These are phyloP conservation scores for Phoeniculus purpureus DNA, from an alignment of 2,797 vertebrate species.

Conservation along the genomic window DNA sequence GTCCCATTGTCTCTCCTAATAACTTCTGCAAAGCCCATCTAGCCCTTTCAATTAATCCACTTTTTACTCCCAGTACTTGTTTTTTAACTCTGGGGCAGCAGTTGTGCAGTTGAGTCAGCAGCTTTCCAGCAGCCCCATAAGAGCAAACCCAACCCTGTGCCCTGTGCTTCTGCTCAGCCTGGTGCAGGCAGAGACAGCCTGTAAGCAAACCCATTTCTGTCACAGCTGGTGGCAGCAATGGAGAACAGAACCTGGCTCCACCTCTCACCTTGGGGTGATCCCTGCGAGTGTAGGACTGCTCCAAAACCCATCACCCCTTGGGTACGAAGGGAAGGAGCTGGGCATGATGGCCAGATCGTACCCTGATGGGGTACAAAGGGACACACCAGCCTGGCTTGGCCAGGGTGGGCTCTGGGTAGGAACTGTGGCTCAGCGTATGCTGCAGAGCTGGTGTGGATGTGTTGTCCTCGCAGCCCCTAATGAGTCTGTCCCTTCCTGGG, in stretches of 20 bases:
- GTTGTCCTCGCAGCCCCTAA: too few relatives aligned
- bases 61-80: background rate
- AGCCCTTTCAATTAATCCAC: background rate
- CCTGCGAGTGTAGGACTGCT: rapidly evolving
- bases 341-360: background rate
- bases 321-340: background rate
- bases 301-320: background rate
- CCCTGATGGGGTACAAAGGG: background rate
- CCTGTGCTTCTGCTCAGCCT: background rate
- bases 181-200: background rate
- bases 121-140: background rate
- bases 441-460: background rate
- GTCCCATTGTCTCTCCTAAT: background rate
- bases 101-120: background rate
- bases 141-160: background rate
- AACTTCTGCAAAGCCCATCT: background rate
- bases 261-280: background rate
- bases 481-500: background rate
- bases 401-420: background rate
- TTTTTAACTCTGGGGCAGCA: background rate
- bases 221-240: background rate
- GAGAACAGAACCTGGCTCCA: background rate
- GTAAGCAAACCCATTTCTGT: background rate
- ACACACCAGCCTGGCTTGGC: background rate
- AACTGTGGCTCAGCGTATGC: background rate